phyloP scores from a whole-genome alignment of 2,888 invertebrate genomes.

The Nematopogon swammerdamellus region DNA sequence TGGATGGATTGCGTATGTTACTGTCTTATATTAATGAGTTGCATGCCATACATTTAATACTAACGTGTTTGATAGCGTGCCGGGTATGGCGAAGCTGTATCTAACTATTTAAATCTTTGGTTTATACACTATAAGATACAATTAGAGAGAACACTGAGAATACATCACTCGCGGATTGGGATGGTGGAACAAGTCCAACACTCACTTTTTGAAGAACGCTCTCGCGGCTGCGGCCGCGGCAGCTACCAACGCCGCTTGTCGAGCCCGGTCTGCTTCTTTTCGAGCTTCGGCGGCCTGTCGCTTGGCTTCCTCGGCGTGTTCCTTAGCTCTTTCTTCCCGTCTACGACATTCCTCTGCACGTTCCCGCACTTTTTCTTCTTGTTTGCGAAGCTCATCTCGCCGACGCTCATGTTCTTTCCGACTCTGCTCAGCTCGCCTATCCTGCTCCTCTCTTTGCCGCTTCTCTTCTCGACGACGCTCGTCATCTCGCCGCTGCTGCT shows the following conservation, averaged over 20 bases:
- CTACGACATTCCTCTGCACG: conserved; percentile 6
- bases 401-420: conserved; percentile 5
- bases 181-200: too few species aligned
- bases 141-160: too few species aligned
- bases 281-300: conserved; percentile 7
- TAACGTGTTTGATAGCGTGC: too few species aligned
- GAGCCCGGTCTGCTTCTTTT: conserved; percentile 4
- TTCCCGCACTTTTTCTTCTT: conserved; percentile 6
- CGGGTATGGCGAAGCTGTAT: too few species aligned
- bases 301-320: conserved; percentile 6
- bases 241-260: neutral
- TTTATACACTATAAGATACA: too few species aligned
- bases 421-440: neutral
- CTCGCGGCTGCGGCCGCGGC: too few species aligned
- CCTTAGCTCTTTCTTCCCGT: conserved; percentile 5
- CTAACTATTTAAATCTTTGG: too few species aligned
- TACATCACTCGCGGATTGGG: too few species aligned
- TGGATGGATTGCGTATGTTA: too few species aligned
- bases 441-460: conserved; percentile 1
- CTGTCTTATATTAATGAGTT: too few species aligned
- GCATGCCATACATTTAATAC: too few species aligned
- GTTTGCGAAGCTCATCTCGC: conserved; percentile 6
- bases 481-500: conserved; percentile 2
- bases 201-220: too few species aligned
- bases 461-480: neutral